Conservation (phyloP, 2,113 vertebrate species). For the Ovis canadensis region DNA sequence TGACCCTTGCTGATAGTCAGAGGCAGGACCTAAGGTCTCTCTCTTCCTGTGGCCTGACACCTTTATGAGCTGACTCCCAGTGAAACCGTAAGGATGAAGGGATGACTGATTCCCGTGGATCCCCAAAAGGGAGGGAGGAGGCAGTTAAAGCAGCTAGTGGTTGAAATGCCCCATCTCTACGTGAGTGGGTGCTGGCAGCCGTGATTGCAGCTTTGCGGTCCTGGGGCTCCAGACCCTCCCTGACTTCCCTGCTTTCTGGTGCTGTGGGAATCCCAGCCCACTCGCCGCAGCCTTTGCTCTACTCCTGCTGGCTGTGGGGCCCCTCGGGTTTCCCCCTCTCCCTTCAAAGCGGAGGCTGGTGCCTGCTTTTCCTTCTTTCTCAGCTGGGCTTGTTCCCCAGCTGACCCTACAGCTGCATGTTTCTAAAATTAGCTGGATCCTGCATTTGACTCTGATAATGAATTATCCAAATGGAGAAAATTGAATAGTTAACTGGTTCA, state of each 20-base stretch:
- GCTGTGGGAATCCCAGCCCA: background rate
- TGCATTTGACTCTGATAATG: slow-evolving; percentile 73
- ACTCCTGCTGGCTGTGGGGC: background rate
- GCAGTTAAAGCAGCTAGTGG: background rate
- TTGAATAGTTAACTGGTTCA: slow-evolving; percentile 75
- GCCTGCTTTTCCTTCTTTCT: slow-evolving; percentile 16
- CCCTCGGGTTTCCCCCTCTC: background rate
- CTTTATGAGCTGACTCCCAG: background rate
- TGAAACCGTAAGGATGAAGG: background rate
- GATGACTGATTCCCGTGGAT: background rate
- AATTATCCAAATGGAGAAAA: slow-evolving; percentile 75
- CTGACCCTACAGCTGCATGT: slow-evolving; percentile 68
- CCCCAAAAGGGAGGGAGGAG: background rate
- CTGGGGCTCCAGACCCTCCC: background rate
- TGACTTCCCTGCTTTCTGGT: background rate
- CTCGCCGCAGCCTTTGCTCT: background rate
- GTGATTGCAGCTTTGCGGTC: background rate
- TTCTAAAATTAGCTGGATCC: slow-evolving; percentile 70
- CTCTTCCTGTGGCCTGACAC: background rate
- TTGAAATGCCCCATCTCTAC: background rate
- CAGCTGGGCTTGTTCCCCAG: slow-evolving; percentile 34
- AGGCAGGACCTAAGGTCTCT: background rate
- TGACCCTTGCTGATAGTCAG: background rate
- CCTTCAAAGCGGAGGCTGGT: background rate
- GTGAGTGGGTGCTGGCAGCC: background rate